These are phyloP conservation scores for Archips crataeganus DNA, from an alignment of 2,888 invertebrate genomes.

Conservation along the genomic window DNA sequence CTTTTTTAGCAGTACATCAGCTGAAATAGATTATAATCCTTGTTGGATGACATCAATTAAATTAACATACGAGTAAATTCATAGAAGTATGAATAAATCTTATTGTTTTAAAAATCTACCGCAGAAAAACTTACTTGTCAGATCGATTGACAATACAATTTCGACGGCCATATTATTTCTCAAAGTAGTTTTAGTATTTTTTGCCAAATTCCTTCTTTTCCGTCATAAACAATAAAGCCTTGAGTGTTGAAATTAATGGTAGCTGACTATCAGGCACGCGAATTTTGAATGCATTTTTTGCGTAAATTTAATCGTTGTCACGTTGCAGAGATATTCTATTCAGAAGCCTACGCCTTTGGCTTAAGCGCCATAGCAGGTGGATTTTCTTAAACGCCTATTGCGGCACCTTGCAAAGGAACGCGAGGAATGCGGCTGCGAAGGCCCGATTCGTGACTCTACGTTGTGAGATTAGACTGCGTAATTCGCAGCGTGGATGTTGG, in stretches of 20 bases:
- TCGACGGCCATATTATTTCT: background rate
- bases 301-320: conserved; percentile 23
- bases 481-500: conserved; percentile 45
- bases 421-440: conserved; percentile 61
- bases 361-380: conserved; percentile 20
- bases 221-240: conserved; percentile 25
- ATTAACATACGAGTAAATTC: no score
- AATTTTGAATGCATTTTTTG: conserved; percentile 39
- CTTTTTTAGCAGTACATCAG: background rate
- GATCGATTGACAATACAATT: background rate
- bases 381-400: conserved; percentile 27
- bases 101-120: no score
- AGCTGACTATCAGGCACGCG: conserved; percentile 27
- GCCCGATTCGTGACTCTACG: conserved; percentile 45
- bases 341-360: background rate
- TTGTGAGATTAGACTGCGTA: conserved; percentile 57
- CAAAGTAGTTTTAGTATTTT: background rate
- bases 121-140: background rate
- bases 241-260: conserved; percentile 37
- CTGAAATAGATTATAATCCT: background rate
- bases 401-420: conserved; percentile 41
- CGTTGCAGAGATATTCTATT: background rate
- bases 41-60: background rate
- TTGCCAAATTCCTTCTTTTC: conserved; percentile 4
- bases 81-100: no score